Conservation (phyloP, 2,113 vertebrate genomes). For the Brachyhypopomus occidentalis region DNA sequence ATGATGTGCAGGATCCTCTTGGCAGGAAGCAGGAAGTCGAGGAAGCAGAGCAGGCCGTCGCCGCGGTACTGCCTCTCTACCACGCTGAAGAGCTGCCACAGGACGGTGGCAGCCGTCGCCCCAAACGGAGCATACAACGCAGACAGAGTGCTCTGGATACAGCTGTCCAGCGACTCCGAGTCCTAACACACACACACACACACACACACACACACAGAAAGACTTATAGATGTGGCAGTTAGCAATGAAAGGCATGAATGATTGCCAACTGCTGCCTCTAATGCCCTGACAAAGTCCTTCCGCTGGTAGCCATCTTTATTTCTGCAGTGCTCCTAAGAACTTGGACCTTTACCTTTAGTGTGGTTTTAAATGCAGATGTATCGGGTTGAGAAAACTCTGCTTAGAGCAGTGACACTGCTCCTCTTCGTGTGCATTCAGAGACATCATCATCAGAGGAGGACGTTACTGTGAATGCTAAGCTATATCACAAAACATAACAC, state of each 20-base stretch:
- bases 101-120: constrained; percentile 78
- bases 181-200: constrained; percentile 67
- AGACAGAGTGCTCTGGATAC: constrained; percentile 79
- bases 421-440: too few relatives aligned
- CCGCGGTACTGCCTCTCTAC: constrained; percentile 80
- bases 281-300: too few relatives aligned
- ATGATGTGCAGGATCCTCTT: constrained; percentile 78
- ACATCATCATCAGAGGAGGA: background rate
- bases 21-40: constrained; percentile 82
- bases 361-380: too few relatives aligned
- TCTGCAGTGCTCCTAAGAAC: too few relatives aligned
- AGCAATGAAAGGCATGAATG: too few relatives aligned
- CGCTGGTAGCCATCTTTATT: too few relatives aligned
- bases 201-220: constrained; percentile 11
- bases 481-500: too few relatives aligned
- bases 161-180: constrained; percentile 79
- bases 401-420: too few relatives aligned
- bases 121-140: constrained; percentile 79
- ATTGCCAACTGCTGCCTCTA: too few relatives aligned
- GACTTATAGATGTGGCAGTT: background rate
- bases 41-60: constrained; percentile 81
- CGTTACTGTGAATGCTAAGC: background rate
- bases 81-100: constrained; percentile 84
- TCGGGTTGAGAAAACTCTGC: too few relatives aligned
- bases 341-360: too few relatives aligned